Evolutionary conservation across 2,888 invertebrate species (phyloP).

Genomic region (Thereva nobilitata): DNA sequence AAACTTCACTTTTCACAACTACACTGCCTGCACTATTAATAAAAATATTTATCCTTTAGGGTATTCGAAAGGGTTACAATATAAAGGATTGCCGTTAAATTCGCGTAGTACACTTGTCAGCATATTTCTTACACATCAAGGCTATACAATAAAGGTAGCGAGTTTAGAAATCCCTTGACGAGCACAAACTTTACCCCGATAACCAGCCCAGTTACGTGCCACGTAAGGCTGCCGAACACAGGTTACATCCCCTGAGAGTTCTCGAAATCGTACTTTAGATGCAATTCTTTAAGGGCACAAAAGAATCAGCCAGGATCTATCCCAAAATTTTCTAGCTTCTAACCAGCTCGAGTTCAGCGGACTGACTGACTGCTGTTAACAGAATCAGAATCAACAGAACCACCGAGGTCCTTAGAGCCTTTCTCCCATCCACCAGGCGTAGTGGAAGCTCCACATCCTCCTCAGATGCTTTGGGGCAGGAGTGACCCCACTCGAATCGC

Average conservation of each 20-base stretch:
- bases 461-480: conserved; percentile 4
- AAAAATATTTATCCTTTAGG: no score
- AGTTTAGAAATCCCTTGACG: no score
- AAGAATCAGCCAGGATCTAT: background rate
- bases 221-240: no score
- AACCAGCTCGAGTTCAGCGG: conserved; percentile 29
- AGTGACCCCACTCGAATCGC: background rate
- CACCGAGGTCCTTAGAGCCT: conserved; percentile 25
- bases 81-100: no score
- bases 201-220: no score
- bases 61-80: no score
- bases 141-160: no score
- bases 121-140: no score
- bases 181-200: no score
- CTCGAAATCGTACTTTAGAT: conserved; percentile 4
- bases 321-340: conserved; percentile 13
- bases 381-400: conserved; percentile 25
- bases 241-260: background rate
- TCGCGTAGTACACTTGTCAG: no score
- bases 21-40: no score
- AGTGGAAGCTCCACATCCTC: conserved; percentile 19
- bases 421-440: background rate
- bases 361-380: conserved; percentile 28
- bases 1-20: no score
- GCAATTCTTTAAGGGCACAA: background rate